A percentile compares a stretch with the other conserved stretches of the same genome.
Evolutionary conservation across 2,113 vertebrate genomes (phyloP).

Genomic region (Pterocles orientalis): DNA sequence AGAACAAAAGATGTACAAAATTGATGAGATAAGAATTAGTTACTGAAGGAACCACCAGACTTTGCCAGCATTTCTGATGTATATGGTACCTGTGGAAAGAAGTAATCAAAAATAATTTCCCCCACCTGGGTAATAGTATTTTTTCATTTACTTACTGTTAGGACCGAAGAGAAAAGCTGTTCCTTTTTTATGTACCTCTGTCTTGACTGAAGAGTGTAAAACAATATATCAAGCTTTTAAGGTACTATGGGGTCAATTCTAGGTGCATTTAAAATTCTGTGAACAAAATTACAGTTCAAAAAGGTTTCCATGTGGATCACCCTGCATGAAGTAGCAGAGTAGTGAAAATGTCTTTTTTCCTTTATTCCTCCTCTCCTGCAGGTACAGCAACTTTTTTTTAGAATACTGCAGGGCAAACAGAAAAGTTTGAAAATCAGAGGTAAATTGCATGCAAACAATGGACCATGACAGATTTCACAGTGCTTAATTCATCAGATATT

Average conservation of each 20-base stretch:
- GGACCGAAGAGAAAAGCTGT: slow-evolving; percentile 6
- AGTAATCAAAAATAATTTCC: neutral
- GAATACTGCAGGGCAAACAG: neutral
- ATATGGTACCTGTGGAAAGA: neutral
- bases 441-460: neutral
- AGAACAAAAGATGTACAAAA: neutral
- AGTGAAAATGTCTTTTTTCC: neutral
- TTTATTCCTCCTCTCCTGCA: neutral
- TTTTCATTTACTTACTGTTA: slow-evolving; percentile 49
- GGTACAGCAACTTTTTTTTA: slow-evolving; percentile 21
- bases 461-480: neutral
- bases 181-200: slow-evolving; percentile 42
- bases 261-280: slow-evolving; percentile 26
- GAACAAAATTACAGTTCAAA: slow-evolving; percentile 44
- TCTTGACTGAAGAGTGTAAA: slow-evolving; percentile 50
- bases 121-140: neutral
- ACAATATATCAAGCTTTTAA: slow-evolving; percentile 43
- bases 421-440: neutral
- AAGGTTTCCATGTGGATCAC: slow-evolving; percentile 16
- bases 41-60: neutral
- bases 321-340: neutral
- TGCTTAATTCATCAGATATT: neutral
- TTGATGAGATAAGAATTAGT: neutral
- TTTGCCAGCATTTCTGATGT: neutral
- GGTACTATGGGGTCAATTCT: slow-evolving; percentile 24